Conservation (phyloP, 2,888 invertebrate genomes). For the Harpalus rubripes region DNA sequence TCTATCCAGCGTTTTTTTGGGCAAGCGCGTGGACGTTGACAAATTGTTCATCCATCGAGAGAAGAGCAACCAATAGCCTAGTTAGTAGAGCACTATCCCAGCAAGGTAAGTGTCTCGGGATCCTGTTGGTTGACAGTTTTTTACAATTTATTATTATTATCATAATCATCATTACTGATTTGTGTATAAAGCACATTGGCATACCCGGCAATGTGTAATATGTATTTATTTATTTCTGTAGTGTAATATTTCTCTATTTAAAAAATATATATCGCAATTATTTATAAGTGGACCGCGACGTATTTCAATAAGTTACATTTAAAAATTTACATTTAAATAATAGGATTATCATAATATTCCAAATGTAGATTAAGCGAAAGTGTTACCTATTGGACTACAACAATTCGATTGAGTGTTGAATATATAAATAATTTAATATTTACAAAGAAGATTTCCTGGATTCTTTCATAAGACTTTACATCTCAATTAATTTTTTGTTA, state of each 20-base stretch:
- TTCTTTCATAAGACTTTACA: constrained; percentile 1
- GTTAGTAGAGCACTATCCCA: too few relatives aligned
- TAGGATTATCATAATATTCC: background rate
- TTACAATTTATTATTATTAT: too few relatives aligned
- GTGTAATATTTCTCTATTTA: background rate
- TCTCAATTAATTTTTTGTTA: constrained; percentile 13
- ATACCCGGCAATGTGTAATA: too few relatives aligned
- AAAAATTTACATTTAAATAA: constrained; percentile 1
- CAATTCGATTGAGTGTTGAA: background rate
- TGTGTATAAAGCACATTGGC: too few relatives aligned
- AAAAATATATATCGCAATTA: background rate
- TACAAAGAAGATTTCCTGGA: constrained; percentile 27
- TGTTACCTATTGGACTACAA: background rate
- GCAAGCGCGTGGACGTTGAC: too few relatives aligned
- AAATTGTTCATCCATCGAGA: too few relatives aligned
- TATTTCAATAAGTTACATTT: background rate
- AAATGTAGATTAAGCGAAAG: background rate
- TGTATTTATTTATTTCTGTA: background rate
- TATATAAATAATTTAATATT: background rate
- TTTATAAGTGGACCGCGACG: background rate
- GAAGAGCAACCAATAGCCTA: too few relatives aligned
- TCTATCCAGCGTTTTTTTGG: too few relatives aligned
- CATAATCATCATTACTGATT: too few relatives aligned
- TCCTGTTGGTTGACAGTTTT: too few relatives aligned
- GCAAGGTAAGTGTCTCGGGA: too few relatives aligned